Conservation (phyloP, 2,888 invertebrate species). For the Limenitis camilla region DNA sequence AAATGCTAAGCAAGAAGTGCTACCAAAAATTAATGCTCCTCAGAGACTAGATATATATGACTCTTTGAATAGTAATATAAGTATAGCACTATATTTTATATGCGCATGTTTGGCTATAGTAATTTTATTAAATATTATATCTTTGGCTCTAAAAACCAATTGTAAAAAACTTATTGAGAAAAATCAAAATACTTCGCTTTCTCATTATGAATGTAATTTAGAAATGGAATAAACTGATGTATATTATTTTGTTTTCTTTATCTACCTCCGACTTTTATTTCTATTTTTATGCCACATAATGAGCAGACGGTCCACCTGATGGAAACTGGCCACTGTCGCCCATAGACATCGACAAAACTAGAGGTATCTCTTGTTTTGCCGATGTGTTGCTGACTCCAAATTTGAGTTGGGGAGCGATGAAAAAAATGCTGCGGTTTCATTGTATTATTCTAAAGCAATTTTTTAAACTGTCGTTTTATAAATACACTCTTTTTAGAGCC, state of each 20-base stretch:
- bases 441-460: too few species aligned
- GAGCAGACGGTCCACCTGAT: too few species aligned
- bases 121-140: conserved; percentile 2
- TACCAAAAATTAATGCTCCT: background rate
- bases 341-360: too few species aligned
- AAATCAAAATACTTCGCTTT: background rate
- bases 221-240: background rate
- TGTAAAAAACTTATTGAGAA: background rate
- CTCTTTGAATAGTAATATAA: background rate
- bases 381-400: too few species aligned
- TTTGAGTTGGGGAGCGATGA: too few species aligned
- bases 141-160: background rate
- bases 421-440: too few species aligned
- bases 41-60: background rate
- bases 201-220: background rate
- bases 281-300: too few species aligned
- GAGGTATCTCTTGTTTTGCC: too few species aligned
- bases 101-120: conserved; percentile 2
- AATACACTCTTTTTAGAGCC: too few species aligned
- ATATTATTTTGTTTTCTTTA: background rate
- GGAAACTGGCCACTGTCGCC: too few species aligned
- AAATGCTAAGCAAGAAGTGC: background rate
- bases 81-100: conserved; percentile 5
- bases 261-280: background rate
- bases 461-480: too few species aligned